A percentile compares a stretch with the other conserved stretches of the same genome.
These are phyloP conservation scores for Jaculus jaculus DNA, from an alignment of 2,113 vertebrate species.

Conservation along the genomic window DNA sequence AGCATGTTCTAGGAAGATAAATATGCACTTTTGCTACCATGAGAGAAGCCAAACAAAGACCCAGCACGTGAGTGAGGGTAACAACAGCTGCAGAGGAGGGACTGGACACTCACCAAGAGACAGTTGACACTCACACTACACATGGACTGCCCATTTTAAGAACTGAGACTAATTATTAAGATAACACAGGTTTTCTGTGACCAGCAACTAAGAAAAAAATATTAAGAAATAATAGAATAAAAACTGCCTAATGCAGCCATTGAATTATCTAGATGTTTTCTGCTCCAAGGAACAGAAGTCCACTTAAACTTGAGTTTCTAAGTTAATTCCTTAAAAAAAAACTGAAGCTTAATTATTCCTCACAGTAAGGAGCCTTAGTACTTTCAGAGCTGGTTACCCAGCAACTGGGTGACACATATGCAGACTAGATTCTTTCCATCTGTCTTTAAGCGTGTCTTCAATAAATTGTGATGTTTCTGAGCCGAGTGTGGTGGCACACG, in stretches of 20 bases:
- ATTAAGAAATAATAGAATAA: no score
- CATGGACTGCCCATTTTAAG: background rate
- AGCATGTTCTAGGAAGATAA: background rate
- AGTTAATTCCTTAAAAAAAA: background rate
- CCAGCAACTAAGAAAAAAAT: background rate
- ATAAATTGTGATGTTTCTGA: no score
- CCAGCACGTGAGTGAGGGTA: background rate
- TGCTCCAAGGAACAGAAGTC: background rate
- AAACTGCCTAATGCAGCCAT: no score
- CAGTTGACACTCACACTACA: background rate
- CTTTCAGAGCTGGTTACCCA: background rate
- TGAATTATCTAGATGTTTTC: background rate
- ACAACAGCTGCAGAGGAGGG: background rate
- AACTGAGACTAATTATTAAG: background rate
- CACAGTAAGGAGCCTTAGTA: background rate
- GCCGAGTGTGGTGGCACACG: no score
- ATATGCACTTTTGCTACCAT: background rate
- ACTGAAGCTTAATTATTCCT: background rate
- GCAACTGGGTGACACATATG: background rate
- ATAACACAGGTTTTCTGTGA: background rate
- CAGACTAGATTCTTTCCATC: background rate
- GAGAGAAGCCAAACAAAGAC: background rate
- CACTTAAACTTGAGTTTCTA: background rate
- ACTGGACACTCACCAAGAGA: background rate
- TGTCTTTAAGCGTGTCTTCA: background rate